These are phyloP conservation scores for Medauroidea extradentata DNA, from an alignment of 1,140 invertebrate species.

Conservation along the genomic window DNA sequence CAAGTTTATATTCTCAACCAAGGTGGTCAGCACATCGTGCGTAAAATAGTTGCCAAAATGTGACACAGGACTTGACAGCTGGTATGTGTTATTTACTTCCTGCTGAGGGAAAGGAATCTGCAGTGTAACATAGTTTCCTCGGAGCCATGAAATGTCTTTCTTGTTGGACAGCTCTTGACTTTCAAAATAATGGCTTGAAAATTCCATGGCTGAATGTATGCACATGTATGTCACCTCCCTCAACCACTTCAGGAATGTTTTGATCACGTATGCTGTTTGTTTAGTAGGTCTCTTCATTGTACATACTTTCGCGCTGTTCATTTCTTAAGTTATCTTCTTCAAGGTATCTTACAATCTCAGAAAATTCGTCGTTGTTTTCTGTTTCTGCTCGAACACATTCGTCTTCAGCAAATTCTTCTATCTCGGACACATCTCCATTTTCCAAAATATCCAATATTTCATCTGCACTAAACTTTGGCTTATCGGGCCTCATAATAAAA, in stretches of 20 bases:
- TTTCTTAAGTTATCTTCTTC: no score
- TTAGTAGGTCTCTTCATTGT: no score
- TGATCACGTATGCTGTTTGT: no score
- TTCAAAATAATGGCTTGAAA: neutral
- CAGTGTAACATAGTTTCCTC: neutral
- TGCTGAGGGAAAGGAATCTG: neutral
- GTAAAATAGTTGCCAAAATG: slow-evolving; percentile 9
- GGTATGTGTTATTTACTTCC: neutral
- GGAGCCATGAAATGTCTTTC: neutral
- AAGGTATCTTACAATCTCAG: neutral
- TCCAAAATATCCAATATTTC: neutral
- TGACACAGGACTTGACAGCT: neutral
- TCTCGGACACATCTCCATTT: neutral
- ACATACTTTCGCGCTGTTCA: no score
- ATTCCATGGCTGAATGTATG: neutral
- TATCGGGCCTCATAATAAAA: no score
- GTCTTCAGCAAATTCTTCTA: neutral
- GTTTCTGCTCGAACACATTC: neutral
- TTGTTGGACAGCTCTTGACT: neutral
- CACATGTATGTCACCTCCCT: no score
- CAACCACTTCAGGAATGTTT: no score
- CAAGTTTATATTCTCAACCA: slow-evolving; percentile 2
- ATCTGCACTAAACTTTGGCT: no score
- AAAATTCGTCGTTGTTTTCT: neutral
- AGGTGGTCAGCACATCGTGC: neutral